A percentile compares a stretch with the other conserved stretches of the same genome.
Evolutionary conservation across 1,140 invertebrate species (phyloP).

Genomic region (Caerostris extrusa): DNA sequence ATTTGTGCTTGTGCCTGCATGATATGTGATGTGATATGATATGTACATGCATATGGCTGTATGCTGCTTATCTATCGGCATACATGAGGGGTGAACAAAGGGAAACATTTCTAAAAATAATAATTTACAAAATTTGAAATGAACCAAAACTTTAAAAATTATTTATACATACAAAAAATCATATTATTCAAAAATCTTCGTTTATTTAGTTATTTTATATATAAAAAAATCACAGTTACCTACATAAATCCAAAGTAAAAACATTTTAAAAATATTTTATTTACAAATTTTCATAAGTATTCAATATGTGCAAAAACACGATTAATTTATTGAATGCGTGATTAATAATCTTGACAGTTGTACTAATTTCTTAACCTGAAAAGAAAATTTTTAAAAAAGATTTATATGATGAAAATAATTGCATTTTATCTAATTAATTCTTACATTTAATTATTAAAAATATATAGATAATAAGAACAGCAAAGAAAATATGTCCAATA

Average conservation of each 20-base stretch:
- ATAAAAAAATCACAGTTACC: neutral
- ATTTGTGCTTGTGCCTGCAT: too few relatives aligned
- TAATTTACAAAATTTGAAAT: too few relatives aligned
- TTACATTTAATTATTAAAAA: neutral
- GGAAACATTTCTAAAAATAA: too few relatives aligned
- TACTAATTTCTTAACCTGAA: neutral
- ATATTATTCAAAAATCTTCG: too few relatives aligned
- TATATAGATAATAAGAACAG: neutral
- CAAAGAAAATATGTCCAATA: too few relatives aligned
- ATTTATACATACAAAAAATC: too few relatives aligned
- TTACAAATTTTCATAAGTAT: neutral
- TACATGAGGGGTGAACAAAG: too few relatives aligned
- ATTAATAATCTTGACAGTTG: neutral
- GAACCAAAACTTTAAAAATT: too few relatives aligned
- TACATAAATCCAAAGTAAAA: neutral
- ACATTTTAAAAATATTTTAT: neutral
- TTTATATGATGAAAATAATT: neutral
- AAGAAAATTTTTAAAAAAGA: neutral
- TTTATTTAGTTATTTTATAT: too few relatives aligned
- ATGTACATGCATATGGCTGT: too few relatives aligned
- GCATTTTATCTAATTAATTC: neutral
- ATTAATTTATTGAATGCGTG: neutral
- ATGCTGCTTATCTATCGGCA: too few relatives aligned
- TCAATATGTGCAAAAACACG: neutral
- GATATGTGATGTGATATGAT: too few relatives aligned